Evolutionary conservation across 2,797 vertebrate species (phyloP).

Genomic region (Microctenopoma stevenorrisi): DNA sequence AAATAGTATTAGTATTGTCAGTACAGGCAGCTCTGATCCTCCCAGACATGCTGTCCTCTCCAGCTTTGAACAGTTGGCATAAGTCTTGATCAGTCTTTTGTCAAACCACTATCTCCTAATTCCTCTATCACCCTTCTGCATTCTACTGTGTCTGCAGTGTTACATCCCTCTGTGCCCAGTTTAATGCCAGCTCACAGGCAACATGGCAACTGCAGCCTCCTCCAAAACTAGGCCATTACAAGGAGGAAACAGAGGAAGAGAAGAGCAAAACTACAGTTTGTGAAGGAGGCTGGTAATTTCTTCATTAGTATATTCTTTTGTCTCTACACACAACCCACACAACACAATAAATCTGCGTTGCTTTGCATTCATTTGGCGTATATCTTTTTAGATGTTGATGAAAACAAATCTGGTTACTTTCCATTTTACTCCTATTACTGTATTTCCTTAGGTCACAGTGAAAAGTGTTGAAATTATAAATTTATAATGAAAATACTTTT

Average conservation of each 20-base stretch:
- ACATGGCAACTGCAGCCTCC: constrained; percentile 11
- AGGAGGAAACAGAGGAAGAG: background rate
- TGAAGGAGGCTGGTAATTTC: background rate
- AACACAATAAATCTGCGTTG: background rate
- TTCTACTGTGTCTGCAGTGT: constrained; percentile 24
- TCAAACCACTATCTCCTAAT: constrained; percentile 30
- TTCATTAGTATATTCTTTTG: background rate
- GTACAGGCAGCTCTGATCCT: constrained; percentile 2
- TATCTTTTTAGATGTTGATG: background rate
- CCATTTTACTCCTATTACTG: no score
- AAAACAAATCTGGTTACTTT: background rate
- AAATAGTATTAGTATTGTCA: constrained; percentile 8
- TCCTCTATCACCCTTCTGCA: constrained; percentile 35
- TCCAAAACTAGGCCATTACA: constrained; percentile 35
- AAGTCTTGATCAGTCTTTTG: constrained; percentile 20
- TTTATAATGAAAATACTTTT: no score
- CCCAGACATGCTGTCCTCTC: constrained; percentile 9
- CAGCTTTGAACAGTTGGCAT: constrained; percentile 11
- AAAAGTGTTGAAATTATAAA: no score
- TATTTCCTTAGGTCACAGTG: no score
- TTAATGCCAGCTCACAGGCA: constrained; percentile 38
- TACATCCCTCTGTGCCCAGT: constrained; percentile 24
- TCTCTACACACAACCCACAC: background rate
- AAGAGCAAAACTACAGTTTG: background rate
- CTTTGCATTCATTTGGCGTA: background rate